phyloP scores from a whole-genome alignment of 2,888 invertebrate species.

The Rhopalosiphum nymphaeae region DNA sequence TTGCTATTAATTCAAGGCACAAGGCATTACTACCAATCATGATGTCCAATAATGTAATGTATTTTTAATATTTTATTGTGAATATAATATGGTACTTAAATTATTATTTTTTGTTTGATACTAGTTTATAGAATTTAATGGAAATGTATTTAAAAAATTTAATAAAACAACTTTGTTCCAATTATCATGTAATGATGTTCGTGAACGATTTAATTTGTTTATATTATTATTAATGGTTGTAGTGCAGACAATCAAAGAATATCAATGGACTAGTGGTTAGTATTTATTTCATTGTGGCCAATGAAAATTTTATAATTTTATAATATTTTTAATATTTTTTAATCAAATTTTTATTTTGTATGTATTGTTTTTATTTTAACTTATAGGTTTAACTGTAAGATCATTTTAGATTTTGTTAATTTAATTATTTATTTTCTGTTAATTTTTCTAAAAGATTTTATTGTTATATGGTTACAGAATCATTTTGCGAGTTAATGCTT shows the following conservation, averaged over 20 bases:
- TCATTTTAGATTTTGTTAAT: not conserved
- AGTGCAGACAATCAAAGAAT: slow-evolving; percentile 98
- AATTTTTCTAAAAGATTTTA: not conserved
- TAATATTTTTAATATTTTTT: too few species aligned
- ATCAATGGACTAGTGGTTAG: slow-evolving; percentile 86
- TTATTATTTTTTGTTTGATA: slow-evolving; percentile 68
- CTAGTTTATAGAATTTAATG: slow-evolving; percentile 98
- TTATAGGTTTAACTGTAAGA: not conserved
- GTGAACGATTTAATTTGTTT: slow-evolving; percentile 94
- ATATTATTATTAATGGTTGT: slow-evolving; percentile 93
- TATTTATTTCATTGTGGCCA: not conserved
- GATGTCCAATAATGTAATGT: slow-evolving; percentile 98
- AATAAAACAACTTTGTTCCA: slow-evolving; percentile 98
- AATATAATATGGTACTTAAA: slow-evolving; percentile 31
- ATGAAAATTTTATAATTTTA: too few species aligned
- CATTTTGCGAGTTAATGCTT: slow-evolving; percentile 90
- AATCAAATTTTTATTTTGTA: too few species aligned
- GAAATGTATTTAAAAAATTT: slow-evolving; percentile 99
- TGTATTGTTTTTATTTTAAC: not conserved
- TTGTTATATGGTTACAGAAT: slow-evolving; percentile 73
- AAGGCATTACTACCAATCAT: slow-evolving; percentile 97
- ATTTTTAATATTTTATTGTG: slow-evolving; percentile 31
- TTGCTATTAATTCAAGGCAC: slow-evolving; percentile 99
- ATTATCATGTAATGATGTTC: slow-evolving; percentile 97
- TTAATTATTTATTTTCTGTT: slow-evolving; percentile 2